phyloP scores from a whole-genome alignment of 2,888 invertebrate species.

The Epinotia nisella region DNA sequence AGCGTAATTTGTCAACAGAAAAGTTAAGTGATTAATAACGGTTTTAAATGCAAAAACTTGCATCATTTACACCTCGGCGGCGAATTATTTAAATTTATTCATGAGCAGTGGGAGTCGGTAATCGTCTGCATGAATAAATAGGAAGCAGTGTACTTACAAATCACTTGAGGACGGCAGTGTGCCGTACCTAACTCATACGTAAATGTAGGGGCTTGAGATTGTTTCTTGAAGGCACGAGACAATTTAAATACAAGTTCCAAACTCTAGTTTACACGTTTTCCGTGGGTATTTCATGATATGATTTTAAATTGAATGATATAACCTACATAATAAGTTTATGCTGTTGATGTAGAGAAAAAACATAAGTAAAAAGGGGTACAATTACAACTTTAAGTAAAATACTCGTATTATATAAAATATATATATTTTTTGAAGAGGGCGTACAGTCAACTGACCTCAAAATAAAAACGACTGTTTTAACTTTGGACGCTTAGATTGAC shows the following conservation, averaged over 20 bases:
- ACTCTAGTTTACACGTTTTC: neutral
- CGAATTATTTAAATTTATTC: conserved; percentile 82
- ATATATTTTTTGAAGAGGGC: no score
- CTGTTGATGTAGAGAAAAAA: neutral
- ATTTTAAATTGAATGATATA: neutral
- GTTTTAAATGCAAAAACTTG: conserved; percentile 81
- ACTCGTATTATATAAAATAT: no score
- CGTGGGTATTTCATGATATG: neutral
- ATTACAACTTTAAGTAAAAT: no score
- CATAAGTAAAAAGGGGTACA: neutral
- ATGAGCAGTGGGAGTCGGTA: conserved; percentile 77
- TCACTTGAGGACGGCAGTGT: conserved; percentile 59
- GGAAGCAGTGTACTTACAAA: conserved; percentile 73
- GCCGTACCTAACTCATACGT: conserved; percentile 41
- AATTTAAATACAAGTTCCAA: conserved; percentile 13
- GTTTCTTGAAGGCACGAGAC: conserved; percentile 49
- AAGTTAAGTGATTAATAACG: conserved; percentile 75
- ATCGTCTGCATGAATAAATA: conserved; percentile 82
- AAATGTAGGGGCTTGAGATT: conserved; percentile 47
- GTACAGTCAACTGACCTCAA: no score
- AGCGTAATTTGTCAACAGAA: conserved; percentile 63
- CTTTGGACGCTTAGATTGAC: no score
- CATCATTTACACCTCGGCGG: conserved; percentile 79
- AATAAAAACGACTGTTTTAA: no score
- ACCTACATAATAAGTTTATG: neutral